Percentiles rank a stretch among this genome's conserved stretches.
Evolutionary conservation across 1,140 invertebrate genomes (phyloP).

Genomic region (Philopotamus ludificatus): DNA sequence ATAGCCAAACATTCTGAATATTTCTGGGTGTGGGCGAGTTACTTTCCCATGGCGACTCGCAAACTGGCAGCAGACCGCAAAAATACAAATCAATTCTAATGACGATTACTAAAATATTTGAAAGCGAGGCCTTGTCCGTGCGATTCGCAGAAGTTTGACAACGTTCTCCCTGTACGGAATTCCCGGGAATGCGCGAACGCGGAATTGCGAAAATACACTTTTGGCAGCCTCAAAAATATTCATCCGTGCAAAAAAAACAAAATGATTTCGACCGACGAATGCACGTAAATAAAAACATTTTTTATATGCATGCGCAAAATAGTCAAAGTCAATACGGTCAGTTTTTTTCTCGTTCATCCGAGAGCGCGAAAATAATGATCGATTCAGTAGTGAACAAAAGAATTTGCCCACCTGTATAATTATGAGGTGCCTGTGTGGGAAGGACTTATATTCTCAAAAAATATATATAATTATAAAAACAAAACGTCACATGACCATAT

Average conservation of each 20-base stretch:
- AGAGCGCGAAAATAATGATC: slow-evolving; percentile 5
- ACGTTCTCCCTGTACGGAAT: too few relatives aligned
- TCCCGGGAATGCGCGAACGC: too few relatives aligned
- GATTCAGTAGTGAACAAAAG: slow-evolving; percentile 10
- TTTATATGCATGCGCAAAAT: background rate
- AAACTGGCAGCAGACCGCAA: background rate
- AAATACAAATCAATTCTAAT: slow-evolving; percentile 1
- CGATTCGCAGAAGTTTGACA: too few relatives aligned
- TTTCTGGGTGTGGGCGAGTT: slow-evolving; percentile 23
- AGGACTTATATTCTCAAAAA: background rate
- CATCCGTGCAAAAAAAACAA: too few relatives aligned
- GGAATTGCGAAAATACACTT: too few relatives aligned
- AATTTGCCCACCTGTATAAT: slow-evolving; percentile 9
- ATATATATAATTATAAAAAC: background rate
- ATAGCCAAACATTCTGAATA: slow-evolving; percentile 25
- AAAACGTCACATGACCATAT: too few relatives aligned
- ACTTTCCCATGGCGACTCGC: slow-evolving; percentile 10
- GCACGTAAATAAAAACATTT: slow-evolving; percentile 12
- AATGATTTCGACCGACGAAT: background rate
- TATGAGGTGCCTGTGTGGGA: background rate
- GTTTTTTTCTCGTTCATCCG: background rate
- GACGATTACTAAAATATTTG: too few relatives aligned
- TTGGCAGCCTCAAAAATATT: too few relatives aligned
- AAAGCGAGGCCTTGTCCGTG: too few relatives aligned
- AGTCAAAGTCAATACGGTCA: slow-evolving; percentile 16